A percentile compares a stretch with the other conserved stretches of the same genome.
These are phyloP conservation scores for Ornithorhynchus anatinus DNA, from an alignment of 2,113 vertebrate species.

Conservation along the genomic window DNA sequence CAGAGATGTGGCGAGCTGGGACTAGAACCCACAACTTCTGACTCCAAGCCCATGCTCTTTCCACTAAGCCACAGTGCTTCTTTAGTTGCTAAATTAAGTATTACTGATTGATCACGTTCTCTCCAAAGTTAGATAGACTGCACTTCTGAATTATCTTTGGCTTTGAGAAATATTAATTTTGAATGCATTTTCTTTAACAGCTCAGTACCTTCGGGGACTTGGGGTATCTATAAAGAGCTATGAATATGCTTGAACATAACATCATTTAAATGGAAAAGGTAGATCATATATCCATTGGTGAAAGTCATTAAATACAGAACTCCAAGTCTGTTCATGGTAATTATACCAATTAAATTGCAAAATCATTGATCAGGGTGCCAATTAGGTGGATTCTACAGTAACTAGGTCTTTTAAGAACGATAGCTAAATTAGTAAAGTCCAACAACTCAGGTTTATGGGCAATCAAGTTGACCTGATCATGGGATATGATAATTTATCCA, in stretches of 20 bases:
- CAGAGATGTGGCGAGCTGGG: too few relatives aligned
- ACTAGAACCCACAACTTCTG: too few relatives aligned
- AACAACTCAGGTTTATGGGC: background rate
- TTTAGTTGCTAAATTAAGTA: too few relatives aligned
- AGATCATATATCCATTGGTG: conserved; percentile 31
- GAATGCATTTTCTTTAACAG: too few relatives aligned
- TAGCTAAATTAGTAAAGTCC: conserved; percentile 20
- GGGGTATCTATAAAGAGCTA: background rate
- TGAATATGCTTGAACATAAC: conserved; percentile 33
- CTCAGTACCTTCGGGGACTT: too few relatives aligned
- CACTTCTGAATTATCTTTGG: too few relatives aligned
- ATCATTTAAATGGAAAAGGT: conserved; percentile 25
- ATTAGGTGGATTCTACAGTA: conserved; percentile 39
- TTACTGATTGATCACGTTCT: too few relatives aligned
- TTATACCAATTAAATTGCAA: conserved; percentile 52
- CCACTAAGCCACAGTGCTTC: too few relatives aligned
- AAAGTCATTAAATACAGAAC: conserved; percentile 36
- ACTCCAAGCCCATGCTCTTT: too few relatives aligned
- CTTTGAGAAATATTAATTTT: too few relatives aligned
- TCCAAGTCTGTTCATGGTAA: conserved; percentile 26
- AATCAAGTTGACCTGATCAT: conserved; percentile 21
- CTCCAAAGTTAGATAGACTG: too few relatives aligned
- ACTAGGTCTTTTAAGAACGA: conserved; percentile 10
- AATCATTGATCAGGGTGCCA: conserved; percentile 41
- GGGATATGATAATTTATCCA: conserved; percentile 8